phyloP scores from a whole-genome alignment of 2,113 vertebrate genomes.

The Hemiprocne comata region DNA sequence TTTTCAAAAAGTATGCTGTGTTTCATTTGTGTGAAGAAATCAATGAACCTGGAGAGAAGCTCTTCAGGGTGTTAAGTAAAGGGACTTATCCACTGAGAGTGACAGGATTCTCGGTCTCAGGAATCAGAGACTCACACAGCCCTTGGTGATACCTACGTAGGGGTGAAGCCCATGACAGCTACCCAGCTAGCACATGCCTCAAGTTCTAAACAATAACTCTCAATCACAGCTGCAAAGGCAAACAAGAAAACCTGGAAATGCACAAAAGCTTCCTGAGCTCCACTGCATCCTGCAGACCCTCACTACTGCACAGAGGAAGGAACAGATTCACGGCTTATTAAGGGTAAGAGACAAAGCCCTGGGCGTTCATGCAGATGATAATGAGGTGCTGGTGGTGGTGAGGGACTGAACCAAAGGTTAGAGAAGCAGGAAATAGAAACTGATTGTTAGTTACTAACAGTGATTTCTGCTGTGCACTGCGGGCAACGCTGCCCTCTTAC shows the following conservation, averaged over 20 bases:
- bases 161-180: neutral
- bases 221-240: neutral
- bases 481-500: slow-evolving; percentile 99
- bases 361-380: slow-evolving; percentile 60
- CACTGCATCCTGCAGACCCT: neutral
- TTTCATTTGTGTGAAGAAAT: neutral
- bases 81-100: neutral
- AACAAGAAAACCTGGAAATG: neutral
- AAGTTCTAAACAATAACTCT: neutral
- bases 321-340: neutral
- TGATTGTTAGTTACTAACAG: slow-evolving; percentile 99
- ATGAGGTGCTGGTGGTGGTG: slow-evolving; percentile 60
- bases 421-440: slow-evolving; percentile 82
- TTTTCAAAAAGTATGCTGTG: neutral
- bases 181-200: neutral
- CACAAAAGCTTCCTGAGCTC: neutral
- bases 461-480: slow-evolving; percentile 99
- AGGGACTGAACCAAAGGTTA: slow-evolving; percentile 67
- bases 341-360: slow-evolving; percentile 32
- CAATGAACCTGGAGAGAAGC: neutral
- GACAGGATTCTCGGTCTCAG: neutral
- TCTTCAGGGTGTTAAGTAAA: neutral
- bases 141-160: neutral
- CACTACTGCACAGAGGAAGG: neutral
- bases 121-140: neutral